Evolutionary conservation across 1,140 invertebrate species (phyloP).

Genomic region (Meloidogyne floridensis): DNA sequence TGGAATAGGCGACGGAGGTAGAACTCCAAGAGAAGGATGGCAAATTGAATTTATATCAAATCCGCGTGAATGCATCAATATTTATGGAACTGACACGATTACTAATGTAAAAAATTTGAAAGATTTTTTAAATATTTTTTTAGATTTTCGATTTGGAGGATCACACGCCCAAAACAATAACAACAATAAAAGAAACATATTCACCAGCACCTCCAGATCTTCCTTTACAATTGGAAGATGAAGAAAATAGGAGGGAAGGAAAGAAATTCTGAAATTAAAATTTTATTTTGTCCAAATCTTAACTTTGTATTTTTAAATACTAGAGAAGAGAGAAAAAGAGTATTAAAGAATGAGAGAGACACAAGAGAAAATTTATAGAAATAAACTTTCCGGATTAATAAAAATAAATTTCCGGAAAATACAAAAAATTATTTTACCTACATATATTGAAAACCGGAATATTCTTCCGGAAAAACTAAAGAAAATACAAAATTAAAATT

Average conservation of each 20-base stretch:
- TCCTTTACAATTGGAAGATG: conserved; percentile 13
- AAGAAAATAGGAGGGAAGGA: not conserved
- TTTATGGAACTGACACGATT: conserved; percentile 63
- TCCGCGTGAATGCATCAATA: conserved; percentile 63
- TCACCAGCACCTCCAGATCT: conserved; percentile 34
- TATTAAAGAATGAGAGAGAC: not conserved
- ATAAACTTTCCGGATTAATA: not conserved
- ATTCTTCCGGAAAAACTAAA: no score
- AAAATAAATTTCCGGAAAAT: no score
- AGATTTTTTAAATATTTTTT: not conserved
- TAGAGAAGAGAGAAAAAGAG: not conserved
- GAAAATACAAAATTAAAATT: no score
- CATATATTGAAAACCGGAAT: no score
- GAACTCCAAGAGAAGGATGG: conserved; percentile 53
- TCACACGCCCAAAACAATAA: conserved; percentile 45
- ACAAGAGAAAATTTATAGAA: not conserved
- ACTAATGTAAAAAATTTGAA: conserved; percentile 46
- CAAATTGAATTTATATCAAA: conserved; percentile 61
- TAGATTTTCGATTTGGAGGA: conserved; percentile 42
- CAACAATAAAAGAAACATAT: conserved; percentile 40
- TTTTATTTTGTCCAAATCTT: not conserved
- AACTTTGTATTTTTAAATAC: not conserved
- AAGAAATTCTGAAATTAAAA: not conserved
- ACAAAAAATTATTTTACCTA: no score
- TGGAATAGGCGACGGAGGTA: conserved; percentile 10